Conservation (phyloP, 1,140 invertebrate genomes). For the Pseudachorutes palmiensis region DNA sequence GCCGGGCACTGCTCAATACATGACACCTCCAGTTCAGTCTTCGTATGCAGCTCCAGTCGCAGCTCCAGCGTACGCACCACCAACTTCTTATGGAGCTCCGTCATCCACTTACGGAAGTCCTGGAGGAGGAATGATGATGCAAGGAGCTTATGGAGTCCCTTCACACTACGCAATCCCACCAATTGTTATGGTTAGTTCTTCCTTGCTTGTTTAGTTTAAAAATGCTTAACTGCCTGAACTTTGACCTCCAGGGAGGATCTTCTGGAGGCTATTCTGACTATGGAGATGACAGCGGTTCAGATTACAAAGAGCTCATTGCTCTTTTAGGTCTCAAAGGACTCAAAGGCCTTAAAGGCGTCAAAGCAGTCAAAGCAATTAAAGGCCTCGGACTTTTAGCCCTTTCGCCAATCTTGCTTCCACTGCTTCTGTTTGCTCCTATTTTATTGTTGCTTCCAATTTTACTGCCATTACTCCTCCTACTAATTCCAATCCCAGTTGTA, state of each 20-base stretch:
- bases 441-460: conserved; percentile 10
- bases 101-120: not conserved
- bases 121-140: conserved; percentile 4
- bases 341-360: conserved; percentile 23
- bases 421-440: conserved; percentile 12
- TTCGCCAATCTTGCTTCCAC: conserved; percentile 4
- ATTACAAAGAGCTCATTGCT: conserved; percentile 20
- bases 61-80: not conserved
- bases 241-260: not conserved
- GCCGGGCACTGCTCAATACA: not conserved
- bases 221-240: not conserved
- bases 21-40: not conserved
- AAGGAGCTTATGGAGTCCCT: conserved; percentile 4
- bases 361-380: conserved; percentile 21
- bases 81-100: not conserved
- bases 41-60: not conserved
- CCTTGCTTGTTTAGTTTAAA: not conserved
- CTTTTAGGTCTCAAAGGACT: conserved; percentile 23
- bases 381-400: conserved; percentile 19
- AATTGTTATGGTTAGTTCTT: conserved; percentile 13
- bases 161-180: conserved; percentile 18
- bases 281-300: conserved; percentile 15
- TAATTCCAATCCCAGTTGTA: conserved; percentile 24
- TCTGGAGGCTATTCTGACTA: conserved; percentile 13
- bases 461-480: conserved; percentile 14